These are phyloP conservation scores for Diplodus sargus DNA, from an alignment of 2,797 vertebrate species.

Conservation along the genomic window DNA sequence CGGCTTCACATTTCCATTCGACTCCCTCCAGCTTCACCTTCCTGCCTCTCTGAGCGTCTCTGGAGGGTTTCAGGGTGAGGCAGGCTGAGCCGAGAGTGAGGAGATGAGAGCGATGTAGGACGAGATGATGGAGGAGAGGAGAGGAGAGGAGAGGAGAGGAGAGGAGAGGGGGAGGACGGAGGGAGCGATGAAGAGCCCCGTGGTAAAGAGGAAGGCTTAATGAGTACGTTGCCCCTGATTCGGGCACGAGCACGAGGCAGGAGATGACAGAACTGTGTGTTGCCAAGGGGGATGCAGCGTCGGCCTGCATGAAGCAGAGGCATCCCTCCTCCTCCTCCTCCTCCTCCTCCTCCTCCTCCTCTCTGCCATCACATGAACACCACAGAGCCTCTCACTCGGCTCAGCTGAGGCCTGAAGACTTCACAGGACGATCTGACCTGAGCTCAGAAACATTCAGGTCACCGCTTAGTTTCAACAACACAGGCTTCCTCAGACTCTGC, in stretches of 20 bases:
- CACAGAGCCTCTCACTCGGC: not conserved
- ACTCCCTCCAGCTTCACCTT: slow-evolving; percentile 17
- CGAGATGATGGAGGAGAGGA: slow-evolving; percentile 16
- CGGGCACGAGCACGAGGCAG: slow-evolving; percentile 43
- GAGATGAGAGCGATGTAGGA: slow-evolving; percentile 47
- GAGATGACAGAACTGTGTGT: slow-evolving; percentile 57
- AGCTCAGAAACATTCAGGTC: not conserved
- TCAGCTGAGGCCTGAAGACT: too few relatives aligned
- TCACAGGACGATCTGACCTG: not conserved
- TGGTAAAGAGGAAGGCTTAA: slow-evolving; percentile 62
- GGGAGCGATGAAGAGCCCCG: slow-evolving; percentile 37
- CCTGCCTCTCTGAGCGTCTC: slow-evolving; percentile 7
- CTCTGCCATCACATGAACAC: slow-evolving; percentile 11
- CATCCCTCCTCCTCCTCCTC: slow-evolving; percentile 38
- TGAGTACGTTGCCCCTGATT: slow-evolving; percentile 65
- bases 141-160: not conserved
- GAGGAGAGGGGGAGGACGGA: not conserved
- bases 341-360: slow-evolving; percentile 15
- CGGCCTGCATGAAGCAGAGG: slow-evolving; percentile 47
- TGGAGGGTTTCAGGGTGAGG: slow-evolving; percentile 30
- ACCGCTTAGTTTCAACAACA: too few relatives aligned
- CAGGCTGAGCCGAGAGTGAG: slow-evolving; percentile 16
- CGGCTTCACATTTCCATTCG: slow-evolving; percentile 10
- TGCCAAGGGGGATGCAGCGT: slow-evolving; percentile 44
- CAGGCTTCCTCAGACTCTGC: not conserved